Percentiles rank a stretch among this genome's conserved stretches.
Conservation (phyloP, 2,113 vertebrate species). For the Phoenicopterus ruber region DNA sequence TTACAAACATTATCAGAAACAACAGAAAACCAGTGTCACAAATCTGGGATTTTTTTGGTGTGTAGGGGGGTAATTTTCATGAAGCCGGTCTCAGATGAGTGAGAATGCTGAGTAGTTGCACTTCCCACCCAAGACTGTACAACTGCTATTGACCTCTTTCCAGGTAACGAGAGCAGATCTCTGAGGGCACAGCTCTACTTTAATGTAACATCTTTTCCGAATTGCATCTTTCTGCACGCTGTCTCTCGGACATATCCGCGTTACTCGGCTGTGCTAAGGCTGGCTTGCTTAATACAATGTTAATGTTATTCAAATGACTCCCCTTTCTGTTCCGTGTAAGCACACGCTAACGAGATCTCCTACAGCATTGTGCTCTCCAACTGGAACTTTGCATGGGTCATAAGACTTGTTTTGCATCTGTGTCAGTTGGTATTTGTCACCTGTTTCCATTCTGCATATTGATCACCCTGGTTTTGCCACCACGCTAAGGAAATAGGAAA, state of each 20-base stretch:
- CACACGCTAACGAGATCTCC: neutral
- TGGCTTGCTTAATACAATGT: neutral
- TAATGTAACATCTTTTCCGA: neutral
- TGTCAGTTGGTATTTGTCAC: neutral
- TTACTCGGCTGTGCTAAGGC: neutral
- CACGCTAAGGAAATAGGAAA: neutral
- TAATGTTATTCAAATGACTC: neutral
- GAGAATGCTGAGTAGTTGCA: neutral
- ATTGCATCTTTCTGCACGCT: neutral
- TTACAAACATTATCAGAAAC: neutral
- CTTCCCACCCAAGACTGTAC: neutral
- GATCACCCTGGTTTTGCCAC: neutral
- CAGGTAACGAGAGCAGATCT: neutral
- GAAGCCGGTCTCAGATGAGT: neutral
- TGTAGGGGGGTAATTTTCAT: neutral
- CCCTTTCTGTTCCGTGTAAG: neutral
- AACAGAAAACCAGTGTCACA: neutral
- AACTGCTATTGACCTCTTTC: neutral
- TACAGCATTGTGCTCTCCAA: neutral
- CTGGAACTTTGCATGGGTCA: neutral
- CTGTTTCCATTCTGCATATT: neutral
- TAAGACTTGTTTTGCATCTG: neutral
- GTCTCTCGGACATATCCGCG: neutral
- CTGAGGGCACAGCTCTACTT: neutral
- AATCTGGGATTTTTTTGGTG: neutral